Percentiles rank a stretch among this genome's conserved stretches.
Conservation (phyloP, 1,140 invertebrate species). For the Nephotettix cincticeps region DNA sequence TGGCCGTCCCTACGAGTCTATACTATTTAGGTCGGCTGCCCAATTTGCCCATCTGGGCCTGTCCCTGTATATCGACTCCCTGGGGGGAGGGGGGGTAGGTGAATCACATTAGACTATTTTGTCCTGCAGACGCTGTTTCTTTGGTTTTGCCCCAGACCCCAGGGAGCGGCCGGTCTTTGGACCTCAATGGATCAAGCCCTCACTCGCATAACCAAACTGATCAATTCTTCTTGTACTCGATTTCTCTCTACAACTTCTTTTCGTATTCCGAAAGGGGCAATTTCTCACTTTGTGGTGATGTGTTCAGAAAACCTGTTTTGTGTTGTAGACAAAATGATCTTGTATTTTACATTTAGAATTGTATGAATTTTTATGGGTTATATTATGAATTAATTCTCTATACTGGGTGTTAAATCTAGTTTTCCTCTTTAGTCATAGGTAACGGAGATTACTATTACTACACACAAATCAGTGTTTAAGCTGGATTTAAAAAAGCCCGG, state of each 20-base stretch:
- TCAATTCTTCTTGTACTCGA: conserved; percentile 10
- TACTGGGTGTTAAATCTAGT: too few relatives aligned
- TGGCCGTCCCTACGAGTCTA: background rate
- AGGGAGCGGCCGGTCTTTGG: conserved; percentile 6
- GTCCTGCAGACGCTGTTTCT: conserved; percentile 26
- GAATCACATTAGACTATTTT: conserved; percentile 34
- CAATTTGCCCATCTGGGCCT: conserved; percentile 14
- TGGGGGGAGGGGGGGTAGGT: conserved; percentile 2
- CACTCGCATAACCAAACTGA: conserved; percentile 17
- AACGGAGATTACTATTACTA: too few relatives aligned
- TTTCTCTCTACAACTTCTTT: conserved; percentile 1
- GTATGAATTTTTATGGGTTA: too few relatives aligned
- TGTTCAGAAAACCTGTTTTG: too few relatives aligned
- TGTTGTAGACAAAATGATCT: too few relatives aligned
- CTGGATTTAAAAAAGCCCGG: too few relatives aligned
- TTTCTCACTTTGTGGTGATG: too few relatives aligned
- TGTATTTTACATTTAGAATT: too few relatives aligned
- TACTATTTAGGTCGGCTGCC: conserved; percentile 16
- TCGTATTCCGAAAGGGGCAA: background rate
- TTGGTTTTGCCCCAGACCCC: conserved; percentile 23
- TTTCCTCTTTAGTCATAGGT: too few relatives aligned
- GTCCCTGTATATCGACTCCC: too few relatives aligned
- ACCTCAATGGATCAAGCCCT: conserved; percentile 7
- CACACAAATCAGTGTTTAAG: too few relatives aligned
- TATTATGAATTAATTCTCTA: too few relatives aligned